phyloP scores from a whole-genome alignment of 2,797 vertebrate genomes.

The Brachyrhaphis roseni region DNA sequence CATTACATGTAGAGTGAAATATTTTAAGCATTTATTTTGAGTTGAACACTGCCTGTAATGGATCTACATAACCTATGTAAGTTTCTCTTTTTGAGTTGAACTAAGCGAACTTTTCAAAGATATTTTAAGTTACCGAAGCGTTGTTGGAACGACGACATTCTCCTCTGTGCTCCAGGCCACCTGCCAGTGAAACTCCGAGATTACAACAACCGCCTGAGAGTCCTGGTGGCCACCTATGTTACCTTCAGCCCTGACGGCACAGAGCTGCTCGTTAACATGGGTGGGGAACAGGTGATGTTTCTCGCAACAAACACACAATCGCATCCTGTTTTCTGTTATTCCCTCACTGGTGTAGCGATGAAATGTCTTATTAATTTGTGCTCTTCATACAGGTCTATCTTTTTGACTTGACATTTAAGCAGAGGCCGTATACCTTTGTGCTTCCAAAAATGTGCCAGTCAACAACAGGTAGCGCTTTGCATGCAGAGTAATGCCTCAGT shows the following conservation, averaged over 20 bases:
- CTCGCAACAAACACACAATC: not conserved
- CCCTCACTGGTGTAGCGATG: not conserved
- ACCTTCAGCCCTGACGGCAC: slow-evolving; percentile 98
- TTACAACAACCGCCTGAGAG: slow-evolving; percentile 95
- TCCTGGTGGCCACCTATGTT: slow-evolving; percentile 96
- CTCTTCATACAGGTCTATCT: slow-evolving; percentile 89
- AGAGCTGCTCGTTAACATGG: slow-evolving; percentile 98
- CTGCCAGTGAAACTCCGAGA: slow-evolving; percentile 94
- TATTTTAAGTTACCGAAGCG: not conserved
- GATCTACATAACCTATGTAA: not conserved
- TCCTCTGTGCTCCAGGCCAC: slow-evolving; percentile 83
- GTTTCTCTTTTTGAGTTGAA: not conserved
- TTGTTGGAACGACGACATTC: slow-evolving; percentile 1
- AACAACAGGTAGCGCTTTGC: slow-evolving; percentile 82
- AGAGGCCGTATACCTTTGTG: slow-evolving; percentile 94
- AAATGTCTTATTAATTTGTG: not conserved
- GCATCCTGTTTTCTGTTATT: not conserved
- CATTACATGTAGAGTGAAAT: not conserved
- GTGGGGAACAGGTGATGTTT: slow-evolving; percentile 92
- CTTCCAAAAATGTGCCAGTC: slow-evolving; percentile 92
- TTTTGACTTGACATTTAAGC: slow-evolving; percentile 97
- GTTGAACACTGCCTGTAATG: not conserved
- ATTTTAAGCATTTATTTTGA: not conserved
- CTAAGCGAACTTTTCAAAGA: not conserved
- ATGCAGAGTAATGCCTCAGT: not conserved